These are phyloP conservation scores for Caenorhabditis angaria DNA, from an alignment of 2,888 invertebrate genomes.

Conservation along the genomic window DNA sequence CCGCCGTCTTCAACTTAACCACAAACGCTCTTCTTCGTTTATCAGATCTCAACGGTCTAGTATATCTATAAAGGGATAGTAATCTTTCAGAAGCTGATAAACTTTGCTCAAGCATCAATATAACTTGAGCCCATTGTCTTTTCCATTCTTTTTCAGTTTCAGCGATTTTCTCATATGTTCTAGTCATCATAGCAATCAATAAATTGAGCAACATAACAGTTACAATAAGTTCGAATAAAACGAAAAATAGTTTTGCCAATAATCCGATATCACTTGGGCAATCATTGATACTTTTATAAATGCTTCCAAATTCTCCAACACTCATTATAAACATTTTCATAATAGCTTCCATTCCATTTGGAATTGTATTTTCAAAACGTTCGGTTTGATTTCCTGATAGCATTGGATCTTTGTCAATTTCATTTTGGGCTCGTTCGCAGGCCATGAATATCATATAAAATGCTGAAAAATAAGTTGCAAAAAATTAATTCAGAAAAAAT, in stretches of 20 bases:
- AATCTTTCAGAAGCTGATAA: conserved; percentile 87
- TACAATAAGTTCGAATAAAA: conserved; percentile 95
- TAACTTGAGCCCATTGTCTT: conserved; percentile 94
- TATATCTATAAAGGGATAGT: conserved; percentile 80
- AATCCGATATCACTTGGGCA: conserved; percentile 55
- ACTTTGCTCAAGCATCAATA: conserved; percentile 92
- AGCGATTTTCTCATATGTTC: conserved; percentile 96
- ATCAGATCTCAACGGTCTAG: conserved; percentile 54
- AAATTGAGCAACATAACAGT: conserved; percentile 93
- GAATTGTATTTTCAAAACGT: conserved; percentile 60
- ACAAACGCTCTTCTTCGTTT: conserved; percentile 58
- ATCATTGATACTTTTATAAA: conserved; percentile 88
- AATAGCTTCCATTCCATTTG: conserved; percentile 77
- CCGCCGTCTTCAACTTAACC: conserved; percentile 47
- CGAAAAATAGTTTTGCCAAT: conserved; percentile 79
- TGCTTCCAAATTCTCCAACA: conserved; percentile 92
- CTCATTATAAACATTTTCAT: conserved; percentile 99
- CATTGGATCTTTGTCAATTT: conserved; percentile 42
- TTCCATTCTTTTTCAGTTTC: conserved; percentile 98
- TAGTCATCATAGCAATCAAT: conserved; percentile 99
- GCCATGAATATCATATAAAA: conserved; percentile 90
- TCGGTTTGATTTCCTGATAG: conserved; percentile 18
- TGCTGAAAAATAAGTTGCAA: conserved; percentile 37
- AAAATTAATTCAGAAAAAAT: not conserved
- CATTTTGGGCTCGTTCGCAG: conserved; percentile 72